Base-by-base conservation (phyloP, 2,797 vertebrate species). In the Hemibagrus guttatus region DNA sequence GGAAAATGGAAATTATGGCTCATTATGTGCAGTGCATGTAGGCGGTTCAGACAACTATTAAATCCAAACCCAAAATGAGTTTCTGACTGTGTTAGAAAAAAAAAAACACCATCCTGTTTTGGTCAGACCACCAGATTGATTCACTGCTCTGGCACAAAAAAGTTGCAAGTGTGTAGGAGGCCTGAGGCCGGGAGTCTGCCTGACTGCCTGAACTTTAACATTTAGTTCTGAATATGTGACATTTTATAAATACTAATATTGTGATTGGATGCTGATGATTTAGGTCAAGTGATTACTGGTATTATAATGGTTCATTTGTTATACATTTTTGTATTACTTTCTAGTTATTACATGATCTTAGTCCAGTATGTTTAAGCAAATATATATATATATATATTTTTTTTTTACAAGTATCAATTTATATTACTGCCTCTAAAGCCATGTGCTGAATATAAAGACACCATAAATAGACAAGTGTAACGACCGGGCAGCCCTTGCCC, bases 21-120 rank as follows among this genome's bases (percentile, higher is more conserved):
- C 17, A 17, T 11, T 11, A 9, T 84, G 69, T 59, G 21, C 16
- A 81, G 6, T 81, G 23, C 23, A 42, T 58, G 82, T 84, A 42
- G 52, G 54, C 0, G n/a, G 23, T 63, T 59, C 83, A 63, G 71
- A 13, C 4, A 46, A 2, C 71, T 31, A 31, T 58, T 71, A 71
- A 5, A 69, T 49, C 28, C 31, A 61, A 28, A 63, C 58, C 26
- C 6, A 75, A 28, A n/a, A 69, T 49, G 68, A 54, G 42, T 19
- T 6, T 14, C 31, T 28, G 68, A 17, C 79, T 61, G 66, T 8
- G 83, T 28, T 39, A 9, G 49, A 5, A 42, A 19, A 0, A n/a
- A 64, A 28, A 81, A 31, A 68, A 49, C 42, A 35, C 1, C 68
- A 63, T 64, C 28, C 56, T 82, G 79, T 68, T 83, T 75, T 75